Evolutionary conservation across 2,888 invertebrate species (phyloP).

Genomic region (Habroteleia sp.): DNA sequence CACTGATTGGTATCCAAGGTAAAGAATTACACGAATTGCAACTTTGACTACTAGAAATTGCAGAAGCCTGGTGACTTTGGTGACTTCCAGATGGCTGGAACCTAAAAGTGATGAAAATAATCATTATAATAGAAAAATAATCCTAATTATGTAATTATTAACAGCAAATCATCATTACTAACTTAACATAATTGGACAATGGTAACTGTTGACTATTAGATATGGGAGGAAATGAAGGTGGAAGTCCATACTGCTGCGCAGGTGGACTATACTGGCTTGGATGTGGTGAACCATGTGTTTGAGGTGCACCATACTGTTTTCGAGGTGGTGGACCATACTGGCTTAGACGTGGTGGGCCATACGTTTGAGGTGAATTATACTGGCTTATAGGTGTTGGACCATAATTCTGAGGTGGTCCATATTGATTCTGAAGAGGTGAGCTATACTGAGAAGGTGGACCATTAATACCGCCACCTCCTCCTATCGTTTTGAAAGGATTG

Average conservation of each 20-base stretch:
- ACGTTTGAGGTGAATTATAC: slow-evolving; percentile 1
- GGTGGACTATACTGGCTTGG: slow-evolving; percentile 45
- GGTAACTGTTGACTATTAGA: slow-evolving; percentile 12
- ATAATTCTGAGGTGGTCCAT: slow-evolving; percentile 62
- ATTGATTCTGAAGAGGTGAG: slow-evolving; percentile 64
- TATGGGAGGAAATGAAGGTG: slow-evolving; percentile 17
- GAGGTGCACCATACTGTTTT: slow-evolving; percentile 56
- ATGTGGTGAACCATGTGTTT: slow-evolving; percentile 53
- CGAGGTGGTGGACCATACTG: slow-evolving; percentile 58
- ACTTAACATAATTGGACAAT: slow-evolving; percentile 9
- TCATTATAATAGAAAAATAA: background rate
- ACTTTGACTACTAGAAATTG: slow-evolving; percentile 80
- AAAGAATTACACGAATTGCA: slow-evolving; percentile 90
- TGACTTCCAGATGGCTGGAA: slow-evolving; percentile 13
- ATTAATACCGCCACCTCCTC: background rate
- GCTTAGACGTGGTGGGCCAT: slow-evolving; percentile 25
- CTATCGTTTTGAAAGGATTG: slow-evolving; percentile 82
- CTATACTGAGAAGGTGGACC: slow-evolving; percentile 29
- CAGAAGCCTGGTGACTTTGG: slow-evolving; percentile 14
- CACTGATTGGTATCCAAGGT: slow-evolving; percentile 89
- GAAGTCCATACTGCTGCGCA: slow-evolving; percentile 49
- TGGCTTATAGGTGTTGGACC: slow-evolving; percentile 48
- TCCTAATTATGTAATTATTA: background rate
- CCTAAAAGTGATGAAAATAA: slow-evolving; percentile 15
- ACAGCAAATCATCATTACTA: slow-evolving; percentile 2